Conservation (phyloP, 2,888 invertebrate species). For the Diploptera punctata region DNA sequence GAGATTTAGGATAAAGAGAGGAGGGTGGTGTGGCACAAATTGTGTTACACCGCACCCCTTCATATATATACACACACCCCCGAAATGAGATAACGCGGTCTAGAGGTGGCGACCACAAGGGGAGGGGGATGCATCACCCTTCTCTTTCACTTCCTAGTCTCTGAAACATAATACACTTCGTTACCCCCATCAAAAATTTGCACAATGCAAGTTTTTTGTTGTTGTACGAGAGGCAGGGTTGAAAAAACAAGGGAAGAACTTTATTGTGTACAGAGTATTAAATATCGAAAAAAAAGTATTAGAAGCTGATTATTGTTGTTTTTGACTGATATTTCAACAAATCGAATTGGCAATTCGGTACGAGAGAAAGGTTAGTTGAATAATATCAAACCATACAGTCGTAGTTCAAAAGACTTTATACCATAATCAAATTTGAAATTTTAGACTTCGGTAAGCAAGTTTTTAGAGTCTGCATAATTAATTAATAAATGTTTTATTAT, state of each 20-base stretch:
- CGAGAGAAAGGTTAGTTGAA: no score
- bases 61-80: conserved; percentile 16
- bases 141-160: conserved; percentile 14
- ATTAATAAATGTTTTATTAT: no score
- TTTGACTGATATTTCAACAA: neutral
- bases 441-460: no score
- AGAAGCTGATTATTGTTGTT: neutral
- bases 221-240: conserved; percentile 1
- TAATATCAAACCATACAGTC: no score
- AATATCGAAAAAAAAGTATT: conserved; percentile 7
- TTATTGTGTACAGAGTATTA: neutral
- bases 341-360: no score
- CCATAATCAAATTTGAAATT: no score
- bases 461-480: no score
- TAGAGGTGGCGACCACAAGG: conserved; percentile 27
- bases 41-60: conserved; percentile 29
- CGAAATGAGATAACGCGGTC: conserved; percentile 35
- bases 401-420: no score
- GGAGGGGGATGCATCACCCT: conserved; percentile 20
- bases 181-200: conserved; percentile 43
- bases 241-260: neutral
- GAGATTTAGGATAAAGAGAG: conserved; percentile 36
- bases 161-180: conserved; percentile 42
- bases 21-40: conserved; percentile 35
- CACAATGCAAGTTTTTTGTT: conserved; percentile 37